Base-by-base conservation (phyloP, 2,113 vertebrate species). In the Notarius lentiginosus region DNA sequence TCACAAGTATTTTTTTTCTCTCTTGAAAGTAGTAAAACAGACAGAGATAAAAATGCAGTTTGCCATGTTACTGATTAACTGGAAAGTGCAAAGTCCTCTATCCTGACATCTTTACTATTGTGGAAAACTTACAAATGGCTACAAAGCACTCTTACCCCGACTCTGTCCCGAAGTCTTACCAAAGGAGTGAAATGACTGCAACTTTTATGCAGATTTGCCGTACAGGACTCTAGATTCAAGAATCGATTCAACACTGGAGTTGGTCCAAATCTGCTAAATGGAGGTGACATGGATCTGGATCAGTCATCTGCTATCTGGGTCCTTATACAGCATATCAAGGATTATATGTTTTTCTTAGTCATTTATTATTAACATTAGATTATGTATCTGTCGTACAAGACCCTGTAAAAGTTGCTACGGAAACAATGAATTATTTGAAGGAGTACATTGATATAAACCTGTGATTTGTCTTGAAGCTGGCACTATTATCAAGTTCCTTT, bases 31-130 rank as follows among this genome's bases (percentile, higher is more conserved):
- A 22, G 24, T 47, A 76, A 24, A 53, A 53, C 47, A 55, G 30
- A 55, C 24, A 55, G 49, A 77, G 30, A 27, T 15, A 27, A 30
- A 79, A 30, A 6, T 56, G 2, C n/a, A 80, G 9, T 18, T 80
- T 18, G 55, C 60, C 27, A 9, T 58, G 53, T 79, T 79, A 79
- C 77, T 79, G n/a, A 79, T 79, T 79, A 58, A 34, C 55, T 60
- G 18, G 55, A 41, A 80, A 27, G 75, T n/a, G 27, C 75, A 55
- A 55, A 80, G 79, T 80, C 27, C 53, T 58, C 77, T 22, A 8
- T 60, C 11, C 30, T 24, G 55, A 20, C 3, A 8, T 80, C 30
- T 41, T 27, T 80, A 17, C 55, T 3, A 5, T 61, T 17, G 17
- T 4, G 18, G 4, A 79, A 79, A 34, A 34, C 55, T 2, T 79